Base-by-base conservation (phyloP, 1,140 invertebrate species). In the Daktulosphaira vitifoliae region DNA sequence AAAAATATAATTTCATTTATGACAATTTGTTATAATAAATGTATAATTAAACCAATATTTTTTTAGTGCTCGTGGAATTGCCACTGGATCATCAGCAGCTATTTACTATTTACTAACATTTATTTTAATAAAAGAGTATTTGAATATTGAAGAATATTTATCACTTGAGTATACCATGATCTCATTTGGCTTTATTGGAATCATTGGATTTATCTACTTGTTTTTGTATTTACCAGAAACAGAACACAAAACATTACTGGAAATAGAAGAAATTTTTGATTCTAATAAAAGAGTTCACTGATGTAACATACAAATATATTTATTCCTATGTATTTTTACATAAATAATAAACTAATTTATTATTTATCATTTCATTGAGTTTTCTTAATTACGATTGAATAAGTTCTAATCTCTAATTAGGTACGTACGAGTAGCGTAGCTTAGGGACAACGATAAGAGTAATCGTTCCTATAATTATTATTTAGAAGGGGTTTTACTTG, bases 231-330 rank as follows among this genome's bases (percentile, higher is more conserved):
- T 56, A 1, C 53, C 53, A 9, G 53, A 56, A 26, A 56, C 53
- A 8, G 52, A 54, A 15, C 37, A 54, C 37, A 56, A 56, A 11
- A 42, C 53, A 5, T n/a, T 56, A 5, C 39, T 25, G 0, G 53
- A 56, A 23, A 56, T 56, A 25, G 23, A 37, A 0, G 53, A 56
- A 44, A 25, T 42, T 26, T 56, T 56, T n/a, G 44, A 26, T n/a
- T 8, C 2, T 16, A 56, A 56, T 16, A 26, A 11, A 42, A 3
- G 8, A 44, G 26, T 9, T n/a, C n/a, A n/a, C n/a, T n/a, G n/a
- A n/a, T n/a, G n/a, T n/a, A n/a, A n/a, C n/a, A n/a, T n/a, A n/a
- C n/a, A n/a, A n/a, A n/a, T n/a, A n/a, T n/a, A n/a, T n/a, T n/a
- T n/a, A n/a, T n/a, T n/a, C n/a, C n/a, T n/a, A n/a, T n/a, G n/a